Conservation (phyloP, 2,888 invertebrate species). For the Tupiocoris notatus region DNA sequence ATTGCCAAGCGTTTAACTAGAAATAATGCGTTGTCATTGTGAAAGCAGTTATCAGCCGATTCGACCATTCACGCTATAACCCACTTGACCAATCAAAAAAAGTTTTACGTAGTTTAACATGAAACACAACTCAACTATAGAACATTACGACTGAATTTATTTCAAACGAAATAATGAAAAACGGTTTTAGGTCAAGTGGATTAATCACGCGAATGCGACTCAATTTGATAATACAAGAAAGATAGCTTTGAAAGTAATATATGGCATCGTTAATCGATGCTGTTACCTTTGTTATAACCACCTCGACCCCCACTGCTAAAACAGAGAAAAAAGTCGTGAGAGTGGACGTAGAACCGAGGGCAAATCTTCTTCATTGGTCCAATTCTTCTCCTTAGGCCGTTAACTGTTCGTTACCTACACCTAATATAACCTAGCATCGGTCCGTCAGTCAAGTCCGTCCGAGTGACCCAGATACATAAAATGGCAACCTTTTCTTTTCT, state of each 20-base stretch:
- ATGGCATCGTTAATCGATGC: constrained; percentile 68
- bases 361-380: constrained; percentile 26
- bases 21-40: neutral
- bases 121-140: no score
- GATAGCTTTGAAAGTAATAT: constrained; percentile 52
- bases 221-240: neutral
- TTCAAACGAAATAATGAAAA: no score
- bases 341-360: constrained; percentile 32
- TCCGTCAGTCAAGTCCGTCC: neutral
- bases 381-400: constrained; percentile 24
- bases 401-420: constrained; percentile 7
- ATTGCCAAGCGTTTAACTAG: no score
- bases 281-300: constrained; percentile 96
- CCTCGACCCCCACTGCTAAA: constrained; percentile 93
- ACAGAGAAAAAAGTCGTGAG: constrained; percentile 59
- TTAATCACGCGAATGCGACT: neutral
- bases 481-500: no score
- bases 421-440: neutral
- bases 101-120: no score
- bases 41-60: neutral
- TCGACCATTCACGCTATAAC: neutral
- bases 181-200: no score
- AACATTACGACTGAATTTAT: no score
- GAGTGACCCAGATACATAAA: no score
- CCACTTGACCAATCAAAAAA: neutral